phyloP scores from a whole-genome alignment of 2,888 invertebrate genomes.

The Sinelater perroti region DNA sequence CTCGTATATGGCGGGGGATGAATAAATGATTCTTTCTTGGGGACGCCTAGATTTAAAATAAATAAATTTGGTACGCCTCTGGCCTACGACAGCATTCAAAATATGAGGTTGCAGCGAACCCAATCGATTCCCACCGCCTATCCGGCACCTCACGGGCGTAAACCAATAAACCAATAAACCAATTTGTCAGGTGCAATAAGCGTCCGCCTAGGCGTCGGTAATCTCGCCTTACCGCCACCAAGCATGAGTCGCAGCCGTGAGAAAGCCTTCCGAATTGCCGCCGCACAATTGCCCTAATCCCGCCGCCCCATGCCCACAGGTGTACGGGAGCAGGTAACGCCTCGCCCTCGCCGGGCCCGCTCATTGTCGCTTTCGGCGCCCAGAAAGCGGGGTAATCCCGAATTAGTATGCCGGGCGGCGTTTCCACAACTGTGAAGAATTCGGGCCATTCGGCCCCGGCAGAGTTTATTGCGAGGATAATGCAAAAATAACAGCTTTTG shows the following conservation, averaged over 20 bases:
- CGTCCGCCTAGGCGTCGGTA: constrained; percentile 34
- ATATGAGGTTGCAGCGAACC: too few species aligned
- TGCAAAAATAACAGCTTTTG: constrained; percentile 33
- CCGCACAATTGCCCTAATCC: constrained; percentile 31
- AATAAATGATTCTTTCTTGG: too few species aligned
- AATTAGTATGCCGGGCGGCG: constrained; percentile 36
- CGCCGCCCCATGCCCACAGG: constrained; percentile 35
- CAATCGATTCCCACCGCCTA: too few species aligned
- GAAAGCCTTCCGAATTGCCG: constrained; percentile 31
- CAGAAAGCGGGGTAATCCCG: constrained; percentile 35
- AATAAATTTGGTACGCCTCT: too few species aligned
- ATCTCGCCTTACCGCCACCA: constrained; percentile 34
- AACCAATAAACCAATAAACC: constrained; percentile 19
- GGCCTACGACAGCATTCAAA: too few species aligned
- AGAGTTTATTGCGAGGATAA: constrained; percentile 30
- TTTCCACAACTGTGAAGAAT: constrained; percentile 30
- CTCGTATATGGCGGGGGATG: too few species aligned
- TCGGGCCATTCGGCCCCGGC: constrained; percentile 13
- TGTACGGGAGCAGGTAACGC: constrained; percentile 36
- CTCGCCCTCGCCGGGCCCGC: constrained; percentile 12
- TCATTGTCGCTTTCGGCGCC: constrained; percentile 30
- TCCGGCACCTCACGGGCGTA: too few species aligned
- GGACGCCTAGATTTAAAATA: too few species aligned
- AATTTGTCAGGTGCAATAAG: constrained; percentile 36
- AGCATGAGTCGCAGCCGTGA: constrained; percentile 36